Percentiles rank a stretch among this genome's conserved stretches.
These are phyloP conservation scores for Ruditapes philippinarum DNA, from an alignment of 1,140 invertebrate species.

Conservation along the genomic window DNA sequence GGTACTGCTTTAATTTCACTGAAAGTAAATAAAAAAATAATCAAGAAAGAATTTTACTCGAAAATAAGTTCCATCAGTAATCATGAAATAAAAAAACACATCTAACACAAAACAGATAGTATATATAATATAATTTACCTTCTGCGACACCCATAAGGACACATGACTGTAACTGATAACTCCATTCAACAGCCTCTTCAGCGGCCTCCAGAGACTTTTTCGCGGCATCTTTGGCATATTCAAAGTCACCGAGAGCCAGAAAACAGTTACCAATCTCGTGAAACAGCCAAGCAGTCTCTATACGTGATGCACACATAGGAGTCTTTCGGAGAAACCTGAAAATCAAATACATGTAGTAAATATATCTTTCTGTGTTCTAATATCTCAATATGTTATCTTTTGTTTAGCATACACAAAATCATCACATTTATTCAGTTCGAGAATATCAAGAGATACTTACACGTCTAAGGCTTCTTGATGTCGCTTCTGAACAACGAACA, in stretches of 20 bases:
- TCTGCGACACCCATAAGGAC: constrained; percentile 85
- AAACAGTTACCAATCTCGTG: constrained; percentile 86
- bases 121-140: too few species aligned
- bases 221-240: constrained; percentile 83
- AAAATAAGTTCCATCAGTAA: too few species aligned
- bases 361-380: too few species aligned
- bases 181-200: constrained; percentile 80
- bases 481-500: constrained; percentile 83
- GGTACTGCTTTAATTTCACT: constrained; percentile 77
- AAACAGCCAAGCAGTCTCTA: constrained; percentile 85
- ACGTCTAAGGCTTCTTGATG: constrained; percentile 85
- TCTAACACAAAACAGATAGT: too few species aligned
- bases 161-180: constrained; percentile 84
- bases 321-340: constrained; percentile 83
- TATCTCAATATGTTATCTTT: too few species aligned
- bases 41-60: too few species aligned
- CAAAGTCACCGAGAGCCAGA: constrained; percentile 82
- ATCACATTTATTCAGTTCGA: too few species aligned
- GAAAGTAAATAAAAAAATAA: constrained; percentile 66
- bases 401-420: too few species aligned
- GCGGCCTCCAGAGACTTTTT: constrained; percentile 82
- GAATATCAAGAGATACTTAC: too few species aligned
- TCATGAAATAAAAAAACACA: too few species aligned
- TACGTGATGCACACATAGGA: constrained; percentile 75
- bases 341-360: too few species aligned